Percentiles rank a stretch among this genome's conserved stretches.
phyloP scores from a whole-genome alignment of 1,140 invertebrate genomes.

The Drosophila nikananu region DNA sequence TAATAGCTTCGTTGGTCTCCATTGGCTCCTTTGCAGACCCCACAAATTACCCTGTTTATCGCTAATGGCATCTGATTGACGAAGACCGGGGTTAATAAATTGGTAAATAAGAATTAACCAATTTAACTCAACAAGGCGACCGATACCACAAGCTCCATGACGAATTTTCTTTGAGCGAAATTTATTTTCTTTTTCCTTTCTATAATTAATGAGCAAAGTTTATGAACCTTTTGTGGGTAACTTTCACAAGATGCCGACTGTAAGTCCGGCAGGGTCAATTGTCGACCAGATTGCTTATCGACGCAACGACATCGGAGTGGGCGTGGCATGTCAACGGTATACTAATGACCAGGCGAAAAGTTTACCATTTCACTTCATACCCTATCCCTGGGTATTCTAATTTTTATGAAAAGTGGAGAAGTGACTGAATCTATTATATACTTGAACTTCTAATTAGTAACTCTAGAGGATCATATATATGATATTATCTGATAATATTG shows the following conservation, averaged over 20 bases:
- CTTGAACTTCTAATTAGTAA: neutral
- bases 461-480: neutral
- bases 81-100: constrained; percentile 56
- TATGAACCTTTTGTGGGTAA: constrained; percentile 64
- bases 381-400: neutral
- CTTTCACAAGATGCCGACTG: constrained; percentile 37
- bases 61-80: constrained; percentile 60
- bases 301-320: constrained; percentile 46
- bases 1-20: neutral
- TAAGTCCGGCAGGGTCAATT: constrained; percentile 36
- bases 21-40: neutral
- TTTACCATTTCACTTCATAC: constrained; percentile 1
- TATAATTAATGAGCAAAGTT: constrained; percentile 79
- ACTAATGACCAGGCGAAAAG: constrained; percentile 52
- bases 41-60: constrained; percentile 48
- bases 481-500: no score
- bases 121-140: constrained; percentile 40
- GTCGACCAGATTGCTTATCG: constrained; percentile 68
- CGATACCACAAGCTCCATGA: constrained; percentile 37
- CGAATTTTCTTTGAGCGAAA: constrained; percentile 50
- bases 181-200: constrained; percentile 40
- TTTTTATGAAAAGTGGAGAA: neutral
- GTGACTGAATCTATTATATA: no score
- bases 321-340: constrained; percentile 64
- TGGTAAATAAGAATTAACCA: constrained; percentile 69